Conservation (phyloP, 2,888 invertebrate species). For the Helicoverpa assulta region DNA sequence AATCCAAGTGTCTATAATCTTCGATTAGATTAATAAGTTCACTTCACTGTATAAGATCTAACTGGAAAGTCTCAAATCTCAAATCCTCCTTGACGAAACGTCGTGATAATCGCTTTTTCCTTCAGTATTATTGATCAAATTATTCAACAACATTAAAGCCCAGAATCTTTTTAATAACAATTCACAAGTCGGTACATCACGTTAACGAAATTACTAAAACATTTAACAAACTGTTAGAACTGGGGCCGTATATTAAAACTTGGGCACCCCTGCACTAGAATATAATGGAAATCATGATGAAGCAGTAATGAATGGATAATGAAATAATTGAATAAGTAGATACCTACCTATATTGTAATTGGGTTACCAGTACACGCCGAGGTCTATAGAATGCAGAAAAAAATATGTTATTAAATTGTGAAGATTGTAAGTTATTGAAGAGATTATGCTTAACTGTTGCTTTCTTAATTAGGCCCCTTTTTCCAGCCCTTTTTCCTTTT, state of each 20-base stretch:
- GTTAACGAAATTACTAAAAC: not conserved
- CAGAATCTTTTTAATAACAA: not conserved
- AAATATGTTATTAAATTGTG: not conserved
- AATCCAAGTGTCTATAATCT: too few relatives aligned
- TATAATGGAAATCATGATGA: constrained; percentile 57
- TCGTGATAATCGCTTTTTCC: too few relatives aligned
- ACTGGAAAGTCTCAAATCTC: too few relatives aligned
- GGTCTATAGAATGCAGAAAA: constrained; percentile 13
- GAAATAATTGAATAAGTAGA: constrained; percentile 48
- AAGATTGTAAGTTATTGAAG: not conserved
- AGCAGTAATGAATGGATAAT: constrained; percentile 66
- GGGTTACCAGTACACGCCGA: constrained; percentile 32
- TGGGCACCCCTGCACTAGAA: constrained; percentile 40
- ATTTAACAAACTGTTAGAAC: not conserved
- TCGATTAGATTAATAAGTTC: too few relatives aligned
- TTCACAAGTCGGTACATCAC: not conserved
- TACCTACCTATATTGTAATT: constrained; percentile 35
- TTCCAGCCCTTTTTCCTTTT: too few relatives aligned
- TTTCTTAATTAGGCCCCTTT: not conserved
- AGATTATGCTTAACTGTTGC: not conserved
- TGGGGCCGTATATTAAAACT: constrained; percentile 11
- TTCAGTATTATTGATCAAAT: too few relatives aligned
- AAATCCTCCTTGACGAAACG: too few relatives aligned
- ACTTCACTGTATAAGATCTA: too few relatives aligned
- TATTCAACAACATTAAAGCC: not conserved